Evolutionary conservation across 2,113 vertebrate genomes (phyloP).

Genomic region (Cyrtonyx montezumae): DNA sequence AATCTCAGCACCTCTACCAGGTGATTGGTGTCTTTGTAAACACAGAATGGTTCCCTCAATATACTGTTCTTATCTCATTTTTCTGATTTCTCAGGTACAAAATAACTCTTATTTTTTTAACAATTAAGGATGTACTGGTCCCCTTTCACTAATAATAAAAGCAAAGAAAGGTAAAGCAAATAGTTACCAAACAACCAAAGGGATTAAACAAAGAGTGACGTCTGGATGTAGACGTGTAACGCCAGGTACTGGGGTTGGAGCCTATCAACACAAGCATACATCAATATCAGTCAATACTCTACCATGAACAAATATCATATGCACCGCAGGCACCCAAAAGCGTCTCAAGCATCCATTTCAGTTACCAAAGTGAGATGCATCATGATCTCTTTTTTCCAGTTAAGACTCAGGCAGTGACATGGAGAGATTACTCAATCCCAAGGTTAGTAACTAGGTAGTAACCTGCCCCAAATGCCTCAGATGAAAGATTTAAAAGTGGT

Average conservation of each 20-base stretch:
- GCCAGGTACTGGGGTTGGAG: neutral
- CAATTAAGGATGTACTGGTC: neutral
- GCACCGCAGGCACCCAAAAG: neutral
- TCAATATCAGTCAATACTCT: neutral
- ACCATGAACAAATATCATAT: neutral
- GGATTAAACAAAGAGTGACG: neutral
- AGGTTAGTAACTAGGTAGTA: constrained; percentile 5
- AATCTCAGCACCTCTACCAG: neutral
- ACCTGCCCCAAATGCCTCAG: neutral
- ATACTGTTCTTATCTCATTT: constrained; percentile 22
- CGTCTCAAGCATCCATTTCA: fast-evolving
- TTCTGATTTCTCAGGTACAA: constrained; percentile 58
- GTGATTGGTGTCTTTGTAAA: neutral
- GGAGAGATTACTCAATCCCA: neutral
- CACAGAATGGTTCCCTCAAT: neutral
- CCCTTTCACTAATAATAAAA: constrained; percentile 9
- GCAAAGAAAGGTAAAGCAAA: constrained; percentile 47
- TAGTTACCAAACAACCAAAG: constrained; percentile 1
- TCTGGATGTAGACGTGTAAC: neutral
- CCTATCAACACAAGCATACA: neutral
- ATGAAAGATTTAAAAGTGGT: neutral
- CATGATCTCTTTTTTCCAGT: neutral
- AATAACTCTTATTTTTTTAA: neutral
- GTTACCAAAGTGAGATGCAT: neutral
- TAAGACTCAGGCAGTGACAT: neutral